A percentile compares a stretch with the other conserved stretches of the same genome.
Evolutionary conservation across 2,797 vertebrate genomes (phyloP).

Genomic region (Falco novaeseelandiae): DNA sequence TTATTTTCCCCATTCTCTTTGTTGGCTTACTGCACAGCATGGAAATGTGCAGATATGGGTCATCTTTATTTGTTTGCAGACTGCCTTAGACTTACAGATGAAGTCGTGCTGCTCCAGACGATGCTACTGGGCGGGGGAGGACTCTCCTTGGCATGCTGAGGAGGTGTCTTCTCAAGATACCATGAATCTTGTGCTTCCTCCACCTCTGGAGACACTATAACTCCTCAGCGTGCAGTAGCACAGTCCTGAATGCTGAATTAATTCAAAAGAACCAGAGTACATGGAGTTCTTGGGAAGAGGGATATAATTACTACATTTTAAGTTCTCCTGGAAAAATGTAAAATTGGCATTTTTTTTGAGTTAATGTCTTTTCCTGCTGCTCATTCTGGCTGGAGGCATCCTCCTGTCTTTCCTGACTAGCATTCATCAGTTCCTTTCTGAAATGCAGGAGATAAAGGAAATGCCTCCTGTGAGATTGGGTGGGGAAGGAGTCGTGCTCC

Average conservation of each 20-base stretch:
- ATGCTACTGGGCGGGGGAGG: neutral
- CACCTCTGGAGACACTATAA: neutral
- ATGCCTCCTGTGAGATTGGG: neutral
- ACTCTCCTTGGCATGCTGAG: neutral
- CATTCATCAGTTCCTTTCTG: neutral
- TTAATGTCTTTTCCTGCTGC: slow-evolving; percentile 47
- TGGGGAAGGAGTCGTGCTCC: neutral
- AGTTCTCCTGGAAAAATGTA: neutral
- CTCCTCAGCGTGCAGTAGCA: neutral
- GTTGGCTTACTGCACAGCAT: neutral
- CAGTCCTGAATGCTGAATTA: neutral
- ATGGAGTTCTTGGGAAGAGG: neutral
- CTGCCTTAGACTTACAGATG: neutral
- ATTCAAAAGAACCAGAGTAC: neutral
- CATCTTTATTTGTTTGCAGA: neutral
- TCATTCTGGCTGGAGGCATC: slow-evolving; percentile 18
- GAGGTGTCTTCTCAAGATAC: neutral
- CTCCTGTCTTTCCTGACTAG: neutral
- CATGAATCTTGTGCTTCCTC: neutral
- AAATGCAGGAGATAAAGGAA: neutral
- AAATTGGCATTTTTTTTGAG: neutral
- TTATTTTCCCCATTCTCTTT: neutral
- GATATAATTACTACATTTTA: neutral
- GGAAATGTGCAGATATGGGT: neutral
- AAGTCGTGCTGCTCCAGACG: neutral